Conservation (phyloP, 2,888 invertebrate species). For the Coelinius sp. region DNA sequence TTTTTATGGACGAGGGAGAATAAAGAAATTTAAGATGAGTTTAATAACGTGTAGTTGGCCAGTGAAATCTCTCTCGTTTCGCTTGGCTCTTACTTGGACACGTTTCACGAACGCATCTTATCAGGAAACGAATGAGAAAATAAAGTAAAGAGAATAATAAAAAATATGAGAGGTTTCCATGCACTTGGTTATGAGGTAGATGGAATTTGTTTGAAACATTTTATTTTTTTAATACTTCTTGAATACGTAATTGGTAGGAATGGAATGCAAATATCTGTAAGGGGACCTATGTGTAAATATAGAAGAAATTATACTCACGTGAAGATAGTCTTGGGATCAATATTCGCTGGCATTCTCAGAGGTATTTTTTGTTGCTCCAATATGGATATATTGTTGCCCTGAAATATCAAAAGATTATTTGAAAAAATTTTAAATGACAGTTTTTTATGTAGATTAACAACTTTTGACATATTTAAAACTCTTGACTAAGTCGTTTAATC, state of each 20-base stretch:
- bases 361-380: constrained; percentile 70
- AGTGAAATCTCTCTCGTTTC: constrained; percentile 37
- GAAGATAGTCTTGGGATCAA: constrained; percentile 77
- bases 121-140: constrained; percentile 37
- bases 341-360: constrained; percentile 68
- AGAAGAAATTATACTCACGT: constrained; percentile 75
- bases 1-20: constrained; percentile 23
- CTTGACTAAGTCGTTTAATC: background rate
- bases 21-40: constrained; percentile 7
- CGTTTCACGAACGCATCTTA: constrained; percentile 45
- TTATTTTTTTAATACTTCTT: constrained; percentile 21
- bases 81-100: constrained; percentile 34
- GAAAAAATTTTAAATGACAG: background rate
- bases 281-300: constrained; percentile 16
- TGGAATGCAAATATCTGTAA: constrained; percentile 36
- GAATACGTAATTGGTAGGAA: constrained; percentile 14
- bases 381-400: constrained; percentile 70
- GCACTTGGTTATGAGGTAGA: constrained; percentile 46
- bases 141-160: constrained; percentile 18
- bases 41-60: constrained; percentile 34
- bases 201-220: constrained; percentile 47
- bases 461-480: background rate
- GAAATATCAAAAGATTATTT: constrained; percentile 43
- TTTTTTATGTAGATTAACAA: background rate
- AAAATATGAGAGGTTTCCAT: constrained; percentile 24